A percentile compares a stretch with the other conserved stretches of the same genome.
These are phyloP conservation scores for Astur gentilis DNA, from an alignment of 2,113 vertebrate species.

Conservation along the genomic window DNA sequence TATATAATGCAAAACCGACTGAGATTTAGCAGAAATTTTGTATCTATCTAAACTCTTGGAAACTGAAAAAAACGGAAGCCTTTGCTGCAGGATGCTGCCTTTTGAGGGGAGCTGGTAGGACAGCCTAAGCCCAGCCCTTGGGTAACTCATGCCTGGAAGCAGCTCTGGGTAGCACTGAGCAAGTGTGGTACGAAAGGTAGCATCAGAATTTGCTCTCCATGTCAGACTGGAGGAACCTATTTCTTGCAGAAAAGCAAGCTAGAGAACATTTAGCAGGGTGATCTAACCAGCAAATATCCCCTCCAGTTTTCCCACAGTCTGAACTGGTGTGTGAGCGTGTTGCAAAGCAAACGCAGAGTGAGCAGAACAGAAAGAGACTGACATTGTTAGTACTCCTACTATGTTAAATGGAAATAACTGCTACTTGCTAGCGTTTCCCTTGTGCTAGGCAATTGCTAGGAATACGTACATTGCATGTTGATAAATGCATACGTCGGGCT, in stretches of 20 bases:
- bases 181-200: not conserved
- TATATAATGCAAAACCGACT: not conserved
- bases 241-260: not conserved
- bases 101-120: too few relatives aligned
- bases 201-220: not conserved
- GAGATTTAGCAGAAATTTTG: not conserved
- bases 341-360: not conserved
- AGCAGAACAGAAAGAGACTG: not conserved
- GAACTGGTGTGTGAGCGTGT: not conserved
- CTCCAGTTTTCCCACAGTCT: not conserved
- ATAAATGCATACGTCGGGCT: not conserved
- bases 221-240: not conserved
- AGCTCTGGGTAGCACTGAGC: not conserved
- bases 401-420: not conserved
- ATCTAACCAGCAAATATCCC: not conserved
- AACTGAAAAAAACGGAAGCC: not conserved
- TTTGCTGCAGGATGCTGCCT: not conserved
- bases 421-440: not conserved
- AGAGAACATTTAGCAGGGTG: not conserved
- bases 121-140: not conserved
- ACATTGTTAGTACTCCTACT: not conserved
- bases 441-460: not conserved
- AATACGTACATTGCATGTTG: accelerated
- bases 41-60: not conserved
- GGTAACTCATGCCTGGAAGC: not conserved